Conservation (phyloP, 2,888 invertebrate genomes). For the Stramonita haemastoma region DNA sequence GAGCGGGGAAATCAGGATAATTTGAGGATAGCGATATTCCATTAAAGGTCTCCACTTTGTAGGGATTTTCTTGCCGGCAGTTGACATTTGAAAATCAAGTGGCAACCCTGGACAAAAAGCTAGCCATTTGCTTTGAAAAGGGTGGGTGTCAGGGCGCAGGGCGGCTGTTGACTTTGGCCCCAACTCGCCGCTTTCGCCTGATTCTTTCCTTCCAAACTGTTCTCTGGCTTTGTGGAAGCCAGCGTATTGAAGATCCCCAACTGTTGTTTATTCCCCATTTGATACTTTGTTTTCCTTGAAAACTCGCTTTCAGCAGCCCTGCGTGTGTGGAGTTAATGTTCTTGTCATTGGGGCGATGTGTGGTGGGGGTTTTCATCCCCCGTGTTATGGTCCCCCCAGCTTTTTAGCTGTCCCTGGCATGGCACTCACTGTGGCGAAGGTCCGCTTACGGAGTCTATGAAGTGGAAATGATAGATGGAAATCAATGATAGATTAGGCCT, state of each 20-base stretch:
- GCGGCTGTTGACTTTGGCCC: constrained; percentile 34
- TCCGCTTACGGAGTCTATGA: constrained; percentile 30
- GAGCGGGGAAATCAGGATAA: constrained; percentile 48
- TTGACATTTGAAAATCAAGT: constrained; percentile 46
- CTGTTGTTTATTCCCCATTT: constrained; percentile 34
- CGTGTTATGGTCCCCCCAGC: constrained; percentile 21
- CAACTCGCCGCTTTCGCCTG: constrained; percentile 8
- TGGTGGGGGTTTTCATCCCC: background rate
- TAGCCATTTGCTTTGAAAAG: constrained; percentile 42
- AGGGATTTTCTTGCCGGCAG: constrained; percentile 44
- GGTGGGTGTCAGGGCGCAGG: constrained; percentile 29
- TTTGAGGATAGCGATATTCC: constrained; percentile 47
- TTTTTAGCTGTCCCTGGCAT: background rate
- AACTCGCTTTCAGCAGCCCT: constrained; percentile 27
- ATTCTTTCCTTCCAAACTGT: constrained; percentile 17
- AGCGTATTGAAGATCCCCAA: constrained; percentile 19
- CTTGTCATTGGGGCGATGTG: constrained; percentile 20
- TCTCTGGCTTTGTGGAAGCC: constrained; percentile 17
- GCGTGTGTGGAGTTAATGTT: constrained; percentile 31
- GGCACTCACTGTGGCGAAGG: background rate
- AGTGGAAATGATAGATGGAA: constrained; percentile 40
- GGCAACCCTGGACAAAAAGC: constrained; percentile 39
- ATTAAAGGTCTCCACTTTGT: constrained; percentile 42
- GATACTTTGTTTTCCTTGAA: constrained; percentile 42
- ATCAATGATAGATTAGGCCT: constrained; percentile 41